A percentile compares a stretch with the other conserved stretches of the same genome.
phyloP scores from a whole-genome alignment of 2,888 invertebrate species.

The Metalampra italica region DNA sequence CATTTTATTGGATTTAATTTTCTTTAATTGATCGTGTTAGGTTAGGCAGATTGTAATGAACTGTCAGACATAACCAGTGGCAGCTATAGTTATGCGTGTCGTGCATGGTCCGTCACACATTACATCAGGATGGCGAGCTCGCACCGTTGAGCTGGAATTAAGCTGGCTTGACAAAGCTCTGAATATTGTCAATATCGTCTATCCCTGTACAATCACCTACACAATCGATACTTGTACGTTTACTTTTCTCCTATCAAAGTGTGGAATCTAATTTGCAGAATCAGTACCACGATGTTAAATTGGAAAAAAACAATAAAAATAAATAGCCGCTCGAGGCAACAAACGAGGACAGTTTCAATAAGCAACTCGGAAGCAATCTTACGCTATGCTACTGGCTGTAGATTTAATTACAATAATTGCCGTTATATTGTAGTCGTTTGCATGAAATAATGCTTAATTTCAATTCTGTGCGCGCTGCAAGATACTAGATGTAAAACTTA shows the following conservation, averaged over 20 bases:
- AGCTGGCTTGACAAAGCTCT: slow-evolving; percentile 28
- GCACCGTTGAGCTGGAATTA: slow-evolving; percentile 32
- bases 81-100: background rate
- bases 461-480: slow-evolving; percentile 56
- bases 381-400: slow-evolving; percentile 27
- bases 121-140: slow-evolving; percentile 23
- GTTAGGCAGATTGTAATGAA: too few relatives aligned
- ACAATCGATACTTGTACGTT: slow-evolving; percentile 7
- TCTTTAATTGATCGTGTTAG: background rate
- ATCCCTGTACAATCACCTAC: background rate
- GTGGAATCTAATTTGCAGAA: too few relatives aligned
- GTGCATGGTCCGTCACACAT: slow-evolving; percentile 3
- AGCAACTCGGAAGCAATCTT: slow-evolving; percentile 36
- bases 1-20: too few relatives aligned
- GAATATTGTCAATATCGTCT: slow-evolving; percentile 29
- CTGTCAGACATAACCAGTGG: too few relatives aligned
- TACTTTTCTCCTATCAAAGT: too few relatives aligned
- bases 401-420: slow-evolving; percentile 59
- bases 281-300: too few relatives aligned
- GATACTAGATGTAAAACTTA: slow-evolving; percentile 52
- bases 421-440: slow-evolving; percentile 54
- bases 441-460: slow-evolving; percentile 73
- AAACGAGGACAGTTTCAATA: slow-evolving; percentile 38
- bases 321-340: slow-evolving; percentile 17
- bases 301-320: background rate